Conservation (phyloP, 2,113 vertebrate species). For the Neolamprologus tretocephalus region DNA sequence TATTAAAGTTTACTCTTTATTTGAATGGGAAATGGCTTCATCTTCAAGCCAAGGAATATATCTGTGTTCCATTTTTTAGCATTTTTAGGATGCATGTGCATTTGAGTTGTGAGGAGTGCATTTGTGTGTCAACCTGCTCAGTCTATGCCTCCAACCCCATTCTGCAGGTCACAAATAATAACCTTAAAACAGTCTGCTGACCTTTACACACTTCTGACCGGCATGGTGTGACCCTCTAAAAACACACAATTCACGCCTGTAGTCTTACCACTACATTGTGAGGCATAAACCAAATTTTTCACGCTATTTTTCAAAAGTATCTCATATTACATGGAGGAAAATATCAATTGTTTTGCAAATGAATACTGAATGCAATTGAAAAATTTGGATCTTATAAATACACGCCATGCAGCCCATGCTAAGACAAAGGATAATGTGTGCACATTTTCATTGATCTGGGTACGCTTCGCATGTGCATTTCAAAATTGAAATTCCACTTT, state of each 20-base stretch:
- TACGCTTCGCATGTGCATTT: neutral
- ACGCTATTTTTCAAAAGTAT: neutral
- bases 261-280: neutral
- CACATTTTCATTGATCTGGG: neutral
- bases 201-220: neutral
- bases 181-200: constrained; percentile 22
- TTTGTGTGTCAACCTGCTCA: constrained; percentile 33
- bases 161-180: constrained; percentile 46
- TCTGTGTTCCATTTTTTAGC: constrained; percentile 28
- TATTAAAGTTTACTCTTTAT: constrained; percentile 27
- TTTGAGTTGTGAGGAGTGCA: constrained; percentile 45
- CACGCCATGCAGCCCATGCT: neutral
- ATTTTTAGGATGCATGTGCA: neutral
- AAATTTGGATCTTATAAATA: neutral
- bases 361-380: neutral
- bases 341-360: neutral
- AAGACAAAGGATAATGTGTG: neutral
- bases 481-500: constrained; percentile 25
- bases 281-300: neutral
- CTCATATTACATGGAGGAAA: neutral
- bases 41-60: constrained; percentile 35
- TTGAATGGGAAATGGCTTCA: constrained; percentile 29
- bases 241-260: neutral
- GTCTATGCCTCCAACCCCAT: constrained; percentile 40
- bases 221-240: neutral